Evolutionary conservation across 2,113 vertebrate species (phyloP).

Genomic region (Oryzias javanicus): DNA sequence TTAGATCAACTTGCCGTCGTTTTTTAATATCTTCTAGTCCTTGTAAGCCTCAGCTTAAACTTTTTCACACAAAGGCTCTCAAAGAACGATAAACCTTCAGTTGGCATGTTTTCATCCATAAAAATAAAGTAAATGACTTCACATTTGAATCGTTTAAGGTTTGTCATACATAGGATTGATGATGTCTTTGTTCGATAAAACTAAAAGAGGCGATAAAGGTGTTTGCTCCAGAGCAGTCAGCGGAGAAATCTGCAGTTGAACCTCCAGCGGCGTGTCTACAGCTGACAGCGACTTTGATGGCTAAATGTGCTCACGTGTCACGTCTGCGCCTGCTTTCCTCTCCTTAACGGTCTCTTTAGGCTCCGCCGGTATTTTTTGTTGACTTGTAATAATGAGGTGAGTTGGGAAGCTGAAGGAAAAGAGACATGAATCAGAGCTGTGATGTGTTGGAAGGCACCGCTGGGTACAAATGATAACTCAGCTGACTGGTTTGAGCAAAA

Average conservation of each 20-base stretch:
- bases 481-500: slow-evolving; percentile 21
- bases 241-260: slow-evolving; percentile 58
- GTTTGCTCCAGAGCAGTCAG: slow-evolving; percentile 38
- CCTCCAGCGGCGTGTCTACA: slow-evolving; percentile 54
- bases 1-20: slow-evolving; percentile 8
- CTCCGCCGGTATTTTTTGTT: slow-evolving; percentile 61
- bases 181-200: slow-evolving; percentile 42
- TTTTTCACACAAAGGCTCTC: neutral
- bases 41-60: slow-evolving; percentile 30
- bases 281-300: slow-evolving; percentile 67
- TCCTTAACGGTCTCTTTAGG: slow-evolving; percentile 47
- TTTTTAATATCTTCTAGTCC: slow-evolving; percentile 24
- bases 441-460: slow-evolving; percentile 41
- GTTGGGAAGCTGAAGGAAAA: slow-evolving; percentile 52
- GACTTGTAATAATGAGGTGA: slow-evolving; percentile 58
- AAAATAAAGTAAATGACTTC: neutral
- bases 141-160: slow-evolving; percentile 1
- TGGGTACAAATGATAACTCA: slow-evolving; percentile 43
- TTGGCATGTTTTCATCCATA: slow-evolving; percentile 35
- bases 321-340: slow-evolving; percentile 33
- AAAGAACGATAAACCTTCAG: too few relatives aligned
- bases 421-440: slow-evolving; percentile 58
- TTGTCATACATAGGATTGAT: slow-evolving; percentile 26
- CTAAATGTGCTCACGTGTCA: slow-evolving; percentile 36
- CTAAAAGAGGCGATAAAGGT: slow-evolving; percentile 51